Conservation (phyloP, 2,888 invertebrate genomes). For the Lamellibrachia columna region DNA sequence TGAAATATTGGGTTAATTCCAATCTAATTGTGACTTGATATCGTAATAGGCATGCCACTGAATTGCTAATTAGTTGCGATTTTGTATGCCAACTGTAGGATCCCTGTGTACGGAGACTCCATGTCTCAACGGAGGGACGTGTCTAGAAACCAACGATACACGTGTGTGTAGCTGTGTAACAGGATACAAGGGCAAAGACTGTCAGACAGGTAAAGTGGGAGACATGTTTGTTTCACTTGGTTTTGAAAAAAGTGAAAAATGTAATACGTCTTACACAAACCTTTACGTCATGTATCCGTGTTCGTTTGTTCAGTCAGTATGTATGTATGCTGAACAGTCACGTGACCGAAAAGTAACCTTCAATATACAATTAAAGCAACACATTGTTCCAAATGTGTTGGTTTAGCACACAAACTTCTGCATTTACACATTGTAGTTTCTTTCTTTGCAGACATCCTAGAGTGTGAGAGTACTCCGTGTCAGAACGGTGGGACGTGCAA, state of each 20-base stretch:
- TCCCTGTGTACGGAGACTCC: not conserved
- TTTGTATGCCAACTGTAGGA: not conserved
- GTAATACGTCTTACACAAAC: not conserved
- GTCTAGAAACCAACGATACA: not conserved
- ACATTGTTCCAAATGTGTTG: not conserved
- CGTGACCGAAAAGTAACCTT: not conserved
- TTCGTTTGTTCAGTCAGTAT: not conserved
- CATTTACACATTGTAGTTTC: not conserved
- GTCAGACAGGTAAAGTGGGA: not conserved
- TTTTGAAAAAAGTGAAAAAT: not conserved
- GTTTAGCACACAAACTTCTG: not conserved
- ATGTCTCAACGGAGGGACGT: not conserved
- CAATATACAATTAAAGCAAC: not conserved
- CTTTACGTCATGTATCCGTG: not conserved
- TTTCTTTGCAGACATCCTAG: not conserved
- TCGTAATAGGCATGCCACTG: not conserved
- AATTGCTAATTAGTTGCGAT: not conserved
- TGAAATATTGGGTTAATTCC: not conserved
- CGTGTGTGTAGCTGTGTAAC: not conserved
- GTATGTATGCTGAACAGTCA: no score
- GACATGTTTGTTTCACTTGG: not conserved
- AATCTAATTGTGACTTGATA: not conserved
- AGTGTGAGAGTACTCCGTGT: not conserved
- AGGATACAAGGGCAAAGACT: not conserved
- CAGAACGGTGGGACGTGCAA: not conserved